Percentiles rank a stretch among this genome's conserved stretches.
Evolutionary conservation across 1,140 invertebrate genomes (phyloP).

Genomic region (Drosophila gunungcola): DNA sequence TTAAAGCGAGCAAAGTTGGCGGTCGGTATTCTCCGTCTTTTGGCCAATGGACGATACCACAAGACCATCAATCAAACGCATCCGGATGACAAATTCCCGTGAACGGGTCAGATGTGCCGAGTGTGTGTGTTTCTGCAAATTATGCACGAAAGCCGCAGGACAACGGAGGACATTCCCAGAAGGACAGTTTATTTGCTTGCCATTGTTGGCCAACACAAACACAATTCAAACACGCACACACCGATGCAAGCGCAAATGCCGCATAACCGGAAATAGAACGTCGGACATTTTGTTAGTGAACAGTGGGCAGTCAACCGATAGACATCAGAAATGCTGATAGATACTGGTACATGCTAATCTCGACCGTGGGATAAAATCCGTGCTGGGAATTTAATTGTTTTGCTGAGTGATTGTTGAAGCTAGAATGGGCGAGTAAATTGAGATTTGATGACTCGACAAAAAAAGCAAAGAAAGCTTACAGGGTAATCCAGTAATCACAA

Average conservation of each 20-base stretch:
- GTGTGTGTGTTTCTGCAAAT: constrained; percentile 26
- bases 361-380: constrained; percentile 6
- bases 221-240: neutral
- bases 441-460: neutral
- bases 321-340: constrained; percentile 1
- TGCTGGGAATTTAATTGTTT: constrained; percentile 40
- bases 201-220: constrained; percentile 17
- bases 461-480: neutral
- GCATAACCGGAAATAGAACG: constrained; percentile 34
- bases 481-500: neutral
- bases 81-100: constrained; percentile 55
- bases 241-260: neutral
- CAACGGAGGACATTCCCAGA: constrained; percentile 2
- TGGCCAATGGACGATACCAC: constrained; percentile 25
- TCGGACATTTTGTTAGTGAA: constrained; percentile 36
- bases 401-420: neutral
- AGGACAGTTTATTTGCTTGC: constrained; percentile 36
- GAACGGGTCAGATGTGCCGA: neutral
- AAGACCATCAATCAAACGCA: constrained; percentile 35
- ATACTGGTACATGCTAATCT: constrained; percentile 19
- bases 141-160: constrained; percentile 41
- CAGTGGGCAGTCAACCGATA: constrained; percentile 25
- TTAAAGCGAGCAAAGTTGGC: neutral
- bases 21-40: constrained; percentile 1
- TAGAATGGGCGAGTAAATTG: neutral